Percentiles rank a stretch among this genome's conserved stretches.
phyloP scores from a whole-genome alignment of 2,113 vertebrate genomes.

The Morone chrysops region DNA sequence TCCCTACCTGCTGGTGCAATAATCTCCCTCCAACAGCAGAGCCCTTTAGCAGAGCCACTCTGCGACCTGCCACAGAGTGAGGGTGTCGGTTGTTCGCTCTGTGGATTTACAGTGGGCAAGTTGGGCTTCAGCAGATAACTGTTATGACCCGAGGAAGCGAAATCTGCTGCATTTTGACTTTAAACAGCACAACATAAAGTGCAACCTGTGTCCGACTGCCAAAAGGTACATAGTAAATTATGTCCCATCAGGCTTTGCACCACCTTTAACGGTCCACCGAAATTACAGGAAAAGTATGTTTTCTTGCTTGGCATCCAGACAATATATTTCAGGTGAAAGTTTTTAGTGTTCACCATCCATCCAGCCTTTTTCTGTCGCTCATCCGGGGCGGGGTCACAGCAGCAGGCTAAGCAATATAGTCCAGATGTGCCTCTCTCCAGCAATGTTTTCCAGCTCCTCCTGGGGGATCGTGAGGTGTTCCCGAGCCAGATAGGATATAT shows the following conservation, averaged over 20 bases:
- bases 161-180: slow-evolving; percentile 15
- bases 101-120: slow-evolving; percentile 18
- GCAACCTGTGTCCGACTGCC: not conserved
- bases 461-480: not conserved
- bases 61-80: not conserved
- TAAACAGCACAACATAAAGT: not conserved
- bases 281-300: not conserved
- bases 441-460: not conserved
- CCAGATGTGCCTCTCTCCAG: not conserved
- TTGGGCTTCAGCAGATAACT: slow-evolving; percentile 14
- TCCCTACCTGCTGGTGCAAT: not conserved
- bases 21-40: slow-evolving; percentile 15
- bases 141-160: not conserved
- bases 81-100: not conserved
- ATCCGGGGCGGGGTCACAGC: too few relatives aligned
- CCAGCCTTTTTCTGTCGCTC: not conserved
- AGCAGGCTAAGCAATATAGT: not conserved
- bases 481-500: too few relatives aligned
- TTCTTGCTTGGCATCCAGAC: not conserved
- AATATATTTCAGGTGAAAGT: not conserved
- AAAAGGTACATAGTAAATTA: not conserved
- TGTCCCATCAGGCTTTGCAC: not conserved
- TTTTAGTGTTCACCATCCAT: not conserved
- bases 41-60: not conserved
- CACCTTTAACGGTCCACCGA: not conserved